phyloP scores from a whole-genome alignment of 1,140 invertebrate genomes.

The Bicyclus anynana region DNA sequence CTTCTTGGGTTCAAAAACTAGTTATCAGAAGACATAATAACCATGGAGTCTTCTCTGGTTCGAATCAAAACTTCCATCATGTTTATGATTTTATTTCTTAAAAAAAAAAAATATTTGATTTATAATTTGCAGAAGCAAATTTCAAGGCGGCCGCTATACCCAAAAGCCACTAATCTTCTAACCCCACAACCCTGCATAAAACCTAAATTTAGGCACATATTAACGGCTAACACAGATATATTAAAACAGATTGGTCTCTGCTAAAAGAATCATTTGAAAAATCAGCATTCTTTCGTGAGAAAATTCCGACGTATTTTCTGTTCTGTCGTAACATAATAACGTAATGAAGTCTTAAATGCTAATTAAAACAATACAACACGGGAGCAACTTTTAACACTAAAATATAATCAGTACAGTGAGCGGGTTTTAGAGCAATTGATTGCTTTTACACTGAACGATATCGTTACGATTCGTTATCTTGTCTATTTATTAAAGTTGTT shows the following conservation, averaged over 20 bases:
- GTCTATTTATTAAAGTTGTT: not conserved
- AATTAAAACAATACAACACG: constrained; percentile 23
- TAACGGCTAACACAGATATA: not conserved
- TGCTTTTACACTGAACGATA: not conserved
- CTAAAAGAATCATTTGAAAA: not conserved
- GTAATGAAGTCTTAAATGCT: constrained; percentile 12
- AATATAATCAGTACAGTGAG: constrained; percentile 27
- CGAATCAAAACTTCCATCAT: no score
- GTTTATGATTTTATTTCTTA: no score
- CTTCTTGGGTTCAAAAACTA: no score
- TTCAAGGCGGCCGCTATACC: no score
- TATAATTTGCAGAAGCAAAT: no score
- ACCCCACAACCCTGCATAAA: no score
- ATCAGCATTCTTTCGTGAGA: not conserved
- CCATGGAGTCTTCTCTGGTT: no score
- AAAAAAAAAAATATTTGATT: no score
- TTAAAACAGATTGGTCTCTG: not conserved
- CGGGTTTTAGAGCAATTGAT: constrained; percentile 9
- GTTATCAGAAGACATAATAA: no score
- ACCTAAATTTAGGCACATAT: constrained; percentile 1
- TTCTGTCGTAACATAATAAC: constrained; percentile 7
- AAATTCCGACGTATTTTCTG: constrained; percentile 1
- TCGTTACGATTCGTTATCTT: not conserved
- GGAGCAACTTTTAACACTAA: constrained; percentile 22
- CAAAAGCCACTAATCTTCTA: no score